Evolutionary conservation across 2,797 vertebrate species (phyloP).

Genomic region (Falco concolor): DNA sequence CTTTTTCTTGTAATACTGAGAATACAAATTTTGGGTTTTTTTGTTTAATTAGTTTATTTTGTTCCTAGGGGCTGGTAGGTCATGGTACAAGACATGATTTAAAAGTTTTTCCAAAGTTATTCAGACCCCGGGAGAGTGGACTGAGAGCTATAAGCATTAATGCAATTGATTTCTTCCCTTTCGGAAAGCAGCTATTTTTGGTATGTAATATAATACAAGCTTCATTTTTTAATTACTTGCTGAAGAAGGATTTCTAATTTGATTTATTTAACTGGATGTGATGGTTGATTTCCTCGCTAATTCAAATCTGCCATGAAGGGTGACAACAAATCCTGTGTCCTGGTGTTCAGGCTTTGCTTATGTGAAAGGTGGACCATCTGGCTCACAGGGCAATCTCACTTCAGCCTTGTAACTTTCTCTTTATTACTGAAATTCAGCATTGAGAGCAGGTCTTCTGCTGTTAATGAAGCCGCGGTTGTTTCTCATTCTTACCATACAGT

Average conservation of each 20-base stretch:
- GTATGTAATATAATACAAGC: conserved; percentile 68
- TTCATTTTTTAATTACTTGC: neutral
- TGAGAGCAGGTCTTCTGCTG: neutral
- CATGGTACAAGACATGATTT: conserved; percentile 85
- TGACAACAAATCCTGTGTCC: neutral
- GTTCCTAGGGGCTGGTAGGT: conserved; percentile 81
- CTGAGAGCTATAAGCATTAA: conserved; percentile 77
- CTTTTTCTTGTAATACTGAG: neutral
- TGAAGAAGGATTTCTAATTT: neutral
- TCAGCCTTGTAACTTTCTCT: neutral
- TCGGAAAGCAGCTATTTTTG: conserved; percentile 85
- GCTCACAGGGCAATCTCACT: neutral
- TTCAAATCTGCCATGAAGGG: neutral
- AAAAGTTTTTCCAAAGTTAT: conserved; percentile 81
- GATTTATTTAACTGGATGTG: neutral
- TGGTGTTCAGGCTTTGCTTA: neutral
- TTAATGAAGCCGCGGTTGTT: neutral
- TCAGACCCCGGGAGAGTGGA: conserved; percentile 75
- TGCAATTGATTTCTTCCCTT: conserved; percentile 86
- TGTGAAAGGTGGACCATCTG: neutral
- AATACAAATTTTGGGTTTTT: neutral
- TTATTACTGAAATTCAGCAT: neutral
- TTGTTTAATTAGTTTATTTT: neutral
- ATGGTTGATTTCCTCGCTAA: neutral
- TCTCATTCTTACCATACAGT: neutral